These are phyloP conservation scores for Chaenogobius annularis DNA, from an alignment of 2,113 vertebrate genomes.

Conservation along the genomic window DNA sequence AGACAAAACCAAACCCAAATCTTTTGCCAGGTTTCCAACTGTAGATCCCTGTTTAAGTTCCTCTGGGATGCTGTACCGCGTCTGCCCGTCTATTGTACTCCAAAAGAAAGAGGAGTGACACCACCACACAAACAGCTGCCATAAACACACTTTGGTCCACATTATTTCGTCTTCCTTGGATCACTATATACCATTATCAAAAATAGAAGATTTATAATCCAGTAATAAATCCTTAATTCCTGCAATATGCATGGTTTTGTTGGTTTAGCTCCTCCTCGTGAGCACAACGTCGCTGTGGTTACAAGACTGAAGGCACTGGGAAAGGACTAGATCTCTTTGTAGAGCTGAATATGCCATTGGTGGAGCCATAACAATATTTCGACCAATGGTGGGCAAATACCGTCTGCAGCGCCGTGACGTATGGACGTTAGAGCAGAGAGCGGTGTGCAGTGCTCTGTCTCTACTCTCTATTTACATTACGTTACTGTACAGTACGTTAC, in stretches of 20 bases:
- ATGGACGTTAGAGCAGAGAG: background rate
- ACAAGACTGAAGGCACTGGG: constrained; percentile 59
- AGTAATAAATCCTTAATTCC: constrained; percentile 23
- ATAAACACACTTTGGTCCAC: constrained; percentile 55
- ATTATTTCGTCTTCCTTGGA: constrained; percentile 56
- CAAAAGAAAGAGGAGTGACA: constrained; percentile 65
- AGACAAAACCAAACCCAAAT: constrained; percentile 81
- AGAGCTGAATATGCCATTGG: constrained; percentile 79
- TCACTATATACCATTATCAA: constrained; percentile 17
- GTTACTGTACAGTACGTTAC: too few species aligned
- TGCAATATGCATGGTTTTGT: constrained; percentile 56
- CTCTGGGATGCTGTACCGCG: constrained; percentile 78
- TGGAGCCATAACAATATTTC: constrained; percentile 45
- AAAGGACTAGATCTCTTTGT: constrained; percentile 82
- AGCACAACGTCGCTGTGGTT: constrained; percentile 63
- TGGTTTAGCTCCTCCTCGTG: constrained; percentile 47
- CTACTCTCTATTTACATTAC: background rate
- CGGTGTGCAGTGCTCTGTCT: background rate
- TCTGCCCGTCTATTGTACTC: constrained; percentile 74
- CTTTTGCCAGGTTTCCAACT: constrained; percentile 82
- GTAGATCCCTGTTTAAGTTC: constrained; percentile 74
- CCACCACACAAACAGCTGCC: constrained; percentile 65
- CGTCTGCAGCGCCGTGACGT: constrained; percentile 41
- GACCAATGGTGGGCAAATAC: constrained; percentile 65
- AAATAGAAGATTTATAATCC: constrained; percentile 34